Percentiles rank a stretch among this genome's conserved stretches.
Conservation (phyloP, 2,888 invertebrate genomes). For the Allacma fusca region DNA sequence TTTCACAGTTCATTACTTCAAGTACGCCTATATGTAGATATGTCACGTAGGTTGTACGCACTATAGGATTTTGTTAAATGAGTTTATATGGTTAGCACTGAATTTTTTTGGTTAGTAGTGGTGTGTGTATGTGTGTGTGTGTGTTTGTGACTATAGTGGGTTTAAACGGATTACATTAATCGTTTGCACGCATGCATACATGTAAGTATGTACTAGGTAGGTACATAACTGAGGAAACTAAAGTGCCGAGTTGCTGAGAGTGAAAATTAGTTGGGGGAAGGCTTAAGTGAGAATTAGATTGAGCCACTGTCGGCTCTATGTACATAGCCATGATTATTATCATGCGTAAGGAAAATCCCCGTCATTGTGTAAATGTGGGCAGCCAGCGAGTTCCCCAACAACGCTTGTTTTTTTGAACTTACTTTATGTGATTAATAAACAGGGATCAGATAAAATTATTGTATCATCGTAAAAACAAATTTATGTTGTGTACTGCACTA, state of each 20-base stretch:
- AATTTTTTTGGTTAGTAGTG: too few species aligned
- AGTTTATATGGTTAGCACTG: too few species aligned
- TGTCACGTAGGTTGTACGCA: not conserved
- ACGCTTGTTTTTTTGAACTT: not conserved
- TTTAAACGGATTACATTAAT: not conserved
- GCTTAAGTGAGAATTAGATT: not conserved
- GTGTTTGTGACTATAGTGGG: too few species aligned
- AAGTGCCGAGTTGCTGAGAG: not conserved
- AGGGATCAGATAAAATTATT: constrained; percentile 1
- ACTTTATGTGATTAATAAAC: constrained; percentile 6
- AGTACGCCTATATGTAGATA: not conserved
- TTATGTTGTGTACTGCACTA: not conserved
- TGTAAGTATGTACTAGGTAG: too few species aligned
- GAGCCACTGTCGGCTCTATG: not conserved
- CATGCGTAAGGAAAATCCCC: not conserved
- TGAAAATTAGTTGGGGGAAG: constrained; percentile 1
- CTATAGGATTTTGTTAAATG: too few species aligned
- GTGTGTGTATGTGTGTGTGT: too few species aligned
- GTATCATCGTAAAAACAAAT: constrained; percentile 11
- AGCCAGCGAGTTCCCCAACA: not conserved
- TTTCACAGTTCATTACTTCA: constrained; percentile 11
- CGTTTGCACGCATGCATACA: not conserved
- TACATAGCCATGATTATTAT: not conserved
- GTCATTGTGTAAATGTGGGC: not conserved
- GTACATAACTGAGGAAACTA: not conserved